Conservation (phyloP, 2,113 vertebrate genomes). For the Anser cygnoides region DNA sequence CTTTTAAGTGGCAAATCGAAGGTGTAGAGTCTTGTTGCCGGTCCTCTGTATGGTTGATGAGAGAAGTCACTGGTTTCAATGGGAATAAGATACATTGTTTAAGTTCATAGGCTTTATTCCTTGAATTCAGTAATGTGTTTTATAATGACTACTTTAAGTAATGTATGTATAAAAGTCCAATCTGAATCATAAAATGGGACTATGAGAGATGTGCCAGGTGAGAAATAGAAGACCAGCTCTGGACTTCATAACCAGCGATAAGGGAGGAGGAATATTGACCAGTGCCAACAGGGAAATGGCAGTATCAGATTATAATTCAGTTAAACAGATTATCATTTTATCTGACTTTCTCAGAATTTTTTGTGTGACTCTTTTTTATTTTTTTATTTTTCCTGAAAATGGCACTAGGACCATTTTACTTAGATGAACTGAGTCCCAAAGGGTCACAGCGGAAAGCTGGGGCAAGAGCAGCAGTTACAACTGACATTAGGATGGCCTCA, state of each 20-base stretch:
- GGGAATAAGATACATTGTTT: not conserved
- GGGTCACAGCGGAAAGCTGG: not conserved
- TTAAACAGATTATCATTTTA: not conserved
- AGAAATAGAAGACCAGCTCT: not conserved
- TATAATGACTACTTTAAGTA: not conserved
- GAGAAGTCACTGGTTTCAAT: not conserved
- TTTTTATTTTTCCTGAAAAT: not conserved
- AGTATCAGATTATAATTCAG: not conserved
- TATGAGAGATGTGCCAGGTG: not conserved
- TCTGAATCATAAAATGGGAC: not conserved
- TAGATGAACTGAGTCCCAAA: not conserved
- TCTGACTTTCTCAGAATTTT: not conserved
- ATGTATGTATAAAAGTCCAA: not conserved
- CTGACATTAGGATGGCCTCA: not conserved
- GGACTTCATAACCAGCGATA: rapidly evolving
- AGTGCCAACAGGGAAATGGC: not conserved
- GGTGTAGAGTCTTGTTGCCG: not conserved
- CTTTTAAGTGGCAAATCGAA: constrained; percentile 18
- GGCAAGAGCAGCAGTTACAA: not conserved
- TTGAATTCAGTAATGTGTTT: not conserved
- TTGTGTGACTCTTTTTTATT: not conserved
- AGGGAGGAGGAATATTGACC: not conserved
- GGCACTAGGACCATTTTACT: not conserved
- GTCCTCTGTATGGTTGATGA: not conserved
- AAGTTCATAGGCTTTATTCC: not conserved